These are phyloP conservation scores for Antrozous pallidus DNA, from an alignment of 2,797 vertebrate genomes.

Conservation along the genomic window DNA sequence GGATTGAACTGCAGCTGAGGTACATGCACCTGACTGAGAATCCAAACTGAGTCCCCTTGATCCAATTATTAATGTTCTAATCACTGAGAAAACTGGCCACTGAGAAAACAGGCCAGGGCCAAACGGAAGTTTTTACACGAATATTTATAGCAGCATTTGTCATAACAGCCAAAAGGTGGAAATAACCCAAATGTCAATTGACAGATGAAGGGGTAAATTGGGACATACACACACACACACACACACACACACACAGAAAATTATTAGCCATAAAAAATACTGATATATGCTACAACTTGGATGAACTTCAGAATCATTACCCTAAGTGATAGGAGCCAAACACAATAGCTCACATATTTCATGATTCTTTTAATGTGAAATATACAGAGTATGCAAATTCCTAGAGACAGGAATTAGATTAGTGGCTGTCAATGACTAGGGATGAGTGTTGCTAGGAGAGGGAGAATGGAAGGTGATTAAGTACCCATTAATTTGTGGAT, in stretches of 20 bases:
- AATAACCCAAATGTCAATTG: not conserved
- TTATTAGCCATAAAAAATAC: not conserved
- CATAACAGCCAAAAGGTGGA: not conserved
- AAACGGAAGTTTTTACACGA: not conserved
- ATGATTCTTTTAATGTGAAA: not conserved
- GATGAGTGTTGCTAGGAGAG: not conserved
- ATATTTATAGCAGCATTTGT: not conserved
- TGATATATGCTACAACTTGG: not conserved
- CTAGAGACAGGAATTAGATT: not conserved
- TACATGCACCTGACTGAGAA: too few species aligned
- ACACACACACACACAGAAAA: not conserved
- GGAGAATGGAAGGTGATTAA: not conserved
- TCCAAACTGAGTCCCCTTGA: too few species aligned
- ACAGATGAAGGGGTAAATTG: not conserved
- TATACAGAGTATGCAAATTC: not conserved
- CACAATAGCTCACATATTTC: not conserved
- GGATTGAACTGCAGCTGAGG: too few species aligned
- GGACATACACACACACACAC: not conserved
- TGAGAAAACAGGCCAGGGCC: too few species aligned
- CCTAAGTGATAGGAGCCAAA: not conserved
- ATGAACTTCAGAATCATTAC: not conserved
- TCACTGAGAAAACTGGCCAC: too few species aligned
- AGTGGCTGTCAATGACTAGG: not conserved
- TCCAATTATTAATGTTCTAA: too few species aligned
- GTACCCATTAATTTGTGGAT: not conserved